Conservation (phyloP, 2,113 vertebrate genomes). For the Pampusana beccarii region DNA sequence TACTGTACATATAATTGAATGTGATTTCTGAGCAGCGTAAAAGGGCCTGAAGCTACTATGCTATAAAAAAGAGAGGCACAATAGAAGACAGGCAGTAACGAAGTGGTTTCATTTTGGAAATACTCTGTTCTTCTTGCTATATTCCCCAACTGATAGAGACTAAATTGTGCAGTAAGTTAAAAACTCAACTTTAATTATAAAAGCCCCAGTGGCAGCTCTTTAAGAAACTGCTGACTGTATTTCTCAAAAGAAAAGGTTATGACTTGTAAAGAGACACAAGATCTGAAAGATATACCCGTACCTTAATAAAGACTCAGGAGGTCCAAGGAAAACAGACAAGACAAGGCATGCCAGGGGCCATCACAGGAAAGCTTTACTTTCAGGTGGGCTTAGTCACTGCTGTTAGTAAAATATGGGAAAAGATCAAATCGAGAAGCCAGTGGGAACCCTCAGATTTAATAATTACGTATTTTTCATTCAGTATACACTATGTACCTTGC, state of each 20-base stretch:
- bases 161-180: background rate
- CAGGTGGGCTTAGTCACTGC: background rate
- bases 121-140: background rate
- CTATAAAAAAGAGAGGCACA: background rate
- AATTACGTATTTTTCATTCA: background rate
- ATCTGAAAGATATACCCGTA: background rate
- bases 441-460: background rate
- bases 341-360: background rate
- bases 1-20: background rate
- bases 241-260: background rate
- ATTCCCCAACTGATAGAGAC: background rate
- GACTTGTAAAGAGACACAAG: background rate
- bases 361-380: background rate
- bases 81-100: background rate
- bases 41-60: background rate
- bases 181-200: background rate
- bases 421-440: background rate
- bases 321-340: background rate
- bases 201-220: background rate
- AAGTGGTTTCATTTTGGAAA: background rate
- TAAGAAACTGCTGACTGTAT: background rate
- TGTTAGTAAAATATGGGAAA: background rate
- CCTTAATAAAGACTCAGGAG: background rate
- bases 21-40: background rate
- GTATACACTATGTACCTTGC: background rate